Evolutionary conservation across 2,888 invertebrate genomes (phyloP).

Genomic region (Smittia sp.): DNA sequence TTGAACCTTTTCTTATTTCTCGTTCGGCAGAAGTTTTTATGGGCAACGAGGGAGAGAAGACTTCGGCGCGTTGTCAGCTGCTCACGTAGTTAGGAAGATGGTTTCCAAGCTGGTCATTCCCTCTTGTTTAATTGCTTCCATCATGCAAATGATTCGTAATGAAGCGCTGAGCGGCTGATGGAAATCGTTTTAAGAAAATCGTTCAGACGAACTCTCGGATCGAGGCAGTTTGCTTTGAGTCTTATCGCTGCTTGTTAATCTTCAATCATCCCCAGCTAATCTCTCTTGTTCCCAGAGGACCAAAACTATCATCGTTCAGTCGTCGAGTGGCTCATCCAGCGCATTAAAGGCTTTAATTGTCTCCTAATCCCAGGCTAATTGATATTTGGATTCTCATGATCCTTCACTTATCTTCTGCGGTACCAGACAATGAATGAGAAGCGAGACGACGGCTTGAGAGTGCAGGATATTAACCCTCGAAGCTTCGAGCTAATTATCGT

Average conservation of each 20-base stretch:
- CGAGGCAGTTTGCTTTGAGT: too few species aligned
- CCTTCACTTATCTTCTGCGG: neutral
- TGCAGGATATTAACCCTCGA: constrained; percentile 8
- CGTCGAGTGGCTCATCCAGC: neutral
- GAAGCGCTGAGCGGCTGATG: neutral
- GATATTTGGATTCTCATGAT: neutral
- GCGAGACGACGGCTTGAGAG: neutral
- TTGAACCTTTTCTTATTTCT: constrained; percentile 2
- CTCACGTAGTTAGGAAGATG: neutral
- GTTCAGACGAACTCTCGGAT: neutral
- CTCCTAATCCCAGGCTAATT: neutral
- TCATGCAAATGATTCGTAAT: neutral
- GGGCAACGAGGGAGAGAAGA: constrained; percentile 10
- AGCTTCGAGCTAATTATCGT: neutral
- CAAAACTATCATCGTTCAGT: too few species aligned
- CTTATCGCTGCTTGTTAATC: too few species aligned
- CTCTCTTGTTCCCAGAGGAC: too few species aligned
- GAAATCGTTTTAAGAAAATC: neutral
- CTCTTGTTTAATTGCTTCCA: too few species aligned
- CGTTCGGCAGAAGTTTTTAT: neutral
- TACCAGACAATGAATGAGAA: too few species aligned
- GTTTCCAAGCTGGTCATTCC: constrained; percentile 4
- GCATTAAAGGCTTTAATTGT: neutral
- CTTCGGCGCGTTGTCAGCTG: constrained; percentile 28
- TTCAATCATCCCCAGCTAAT: too few species aligned